phyloP scores from a whole-genome alignment of 1,140 invertebrate species.

The Idris sp. region DNA sequence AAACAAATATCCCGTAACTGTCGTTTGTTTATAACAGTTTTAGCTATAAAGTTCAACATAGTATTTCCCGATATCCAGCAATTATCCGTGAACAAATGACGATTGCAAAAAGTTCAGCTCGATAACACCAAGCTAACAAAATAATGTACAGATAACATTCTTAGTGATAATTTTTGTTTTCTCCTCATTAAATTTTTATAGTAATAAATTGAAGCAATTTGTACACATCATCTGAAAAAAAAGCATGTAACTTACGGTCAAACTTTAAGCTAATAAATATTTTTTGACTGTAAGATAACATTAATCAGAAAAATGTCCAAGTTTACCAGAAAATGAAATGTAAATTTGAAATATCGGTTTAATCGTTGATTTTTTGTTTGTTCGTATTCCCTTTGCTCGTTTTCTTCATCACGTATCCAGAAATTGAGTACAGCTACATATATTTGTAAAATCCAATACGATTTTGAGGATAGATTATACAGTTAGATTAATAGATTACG shows the following conservation, averaged over 20 bases:
- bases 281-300: too few relatives aligned
- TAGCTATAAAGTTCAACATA: constrained; percentile 20
- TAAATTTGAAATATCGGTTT: constrained; percentile 52
- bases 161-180: too few relatives aligned
- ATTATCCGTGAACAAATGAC: constrained; percentile 23
- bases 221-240: too few relatives aligned
- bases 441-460: constrained; percentile 37
- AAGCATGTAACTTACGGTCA: too few relatives aligned
- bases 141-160: too few relatives aligned
- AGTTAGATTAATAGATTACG: constrained; percentile 47
- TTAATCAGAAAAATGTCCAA: too few relatives aligned
- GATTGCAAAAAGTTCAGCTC: constrained; percentile 4
- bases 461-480: constrained; percentile 30
- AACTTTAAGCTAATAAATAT: too few relatives aligned
- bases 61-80: constrained; percentile 4
- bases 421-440: constrained; percentile 52
- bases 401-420: constrained; percentile 47
- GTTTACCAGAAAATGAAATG: too few relatives aligned
- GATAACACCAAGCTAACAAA: constrained; percentile 2
- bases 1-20: constrained; percentile 26
- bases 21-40: constrained; percentile 26
- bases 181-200: too few relatives aligned
- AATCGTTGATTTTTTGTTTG: constrained; percentile 46
- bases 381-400: constrained; percentile 19
- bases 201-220: too few relatives aligned